These are phyloP conservation scores for Dione juno DNA, from an alignment of 2,888 invertebrate species.

Conservation along the genomic window DNA sequence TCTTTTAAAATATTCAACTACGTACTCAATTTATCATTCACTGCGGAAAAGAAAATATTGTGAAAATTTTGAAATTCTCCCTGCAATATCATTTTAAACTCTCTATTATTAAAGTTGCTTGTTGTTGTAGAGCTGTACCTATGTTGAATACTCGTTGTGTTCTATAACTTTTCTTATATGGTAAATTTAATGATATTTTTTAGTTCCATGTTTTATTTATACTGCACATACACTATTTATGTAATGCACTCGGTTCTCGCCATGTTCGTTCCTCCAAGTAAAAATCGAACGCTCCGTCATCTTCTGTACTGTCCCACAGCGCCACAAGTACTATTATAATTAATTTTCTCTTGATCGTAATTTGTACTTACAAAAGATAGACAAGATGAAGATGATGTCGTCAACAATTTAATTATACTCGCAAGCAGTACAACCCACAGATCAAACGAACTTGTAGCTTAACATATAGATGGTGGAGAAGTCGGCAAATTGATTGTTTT, in stretches of 20 bases:
- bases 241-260: too few species aligned
- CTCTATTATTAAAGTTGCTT: slow-evolving; percentile 18
- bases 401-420: too few species aligned
- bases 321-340: too few species aligned
- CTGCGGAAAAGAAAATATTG: slow-evolving; percentile 18
- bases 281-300: too few species aligned
- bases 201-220: neutral
- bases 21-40: slow-evolving; percentile 15
- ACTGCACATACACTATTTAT: too few species aligned
- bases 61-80: slow-evolving; percentile 3
- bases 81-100: slow-evolving; percentile 18
- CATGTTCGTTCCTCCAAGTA: too few species aligned
- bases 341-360: too few species aligned
- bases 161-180: neutral
- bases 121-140: slow-evolving; percentile 3
- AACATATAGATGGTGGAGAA: slow-evolving; percentile 2
- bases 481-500: too few species aligned
- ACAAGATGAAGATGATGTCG: too few species aligned
- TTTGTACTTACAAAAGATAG: too few species aligned
- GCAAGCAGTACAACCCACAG: neutral
- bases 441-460: slow-evolving; percentile 3
- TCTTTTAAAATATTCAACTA: slow-evolving; percentile 13
- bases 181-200: neutral
- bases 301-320: too few species aligned
- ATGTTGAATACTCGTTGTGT: neutral